Evolutionary conservation across 2,113 vertebrate species (phyloP).

Genomic region (Cygnus atratus): DNA sequence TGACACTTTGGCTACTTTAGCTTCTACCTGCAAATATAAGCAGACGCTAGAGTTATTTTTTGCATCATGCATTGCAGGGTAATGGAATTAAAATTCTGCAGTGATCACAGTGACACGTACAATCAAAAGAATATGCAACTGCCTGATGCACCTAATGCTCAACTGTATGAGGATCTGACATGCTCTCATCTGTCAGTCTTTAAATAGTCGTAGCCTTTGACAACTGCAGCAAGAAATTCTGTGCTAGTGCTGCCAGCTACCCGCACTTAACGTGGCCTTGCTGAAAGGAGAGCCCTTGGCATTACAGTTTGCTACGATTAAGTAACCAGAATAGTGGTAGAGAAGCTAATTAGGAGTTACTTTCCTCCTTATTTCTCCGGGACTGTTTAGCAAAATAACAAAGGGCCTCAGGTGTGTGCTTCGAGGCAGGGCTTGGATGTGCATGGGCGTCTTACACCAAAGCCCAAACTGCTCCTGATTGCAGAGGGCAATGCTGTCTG

Average conservation of each 20-base stretch:
- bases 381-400: background rate
- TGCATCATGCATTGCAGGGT: background rate
- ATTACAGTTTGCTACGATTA: background rate
- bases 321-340: background rate
- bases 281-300: background rate
- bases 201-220: background rate
- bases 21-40: background rate
- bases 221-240: background rate
- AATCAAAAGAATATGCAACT: background rate
- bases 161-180: background rate
- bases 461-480: accelerated
- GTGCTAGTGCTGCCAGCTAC: background rate
- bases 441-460: accelerated
- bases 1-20: background rate
- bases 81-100: slow-evolving; percentile 31
- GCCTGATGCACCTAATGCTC: background rate
- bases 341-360: background rate
- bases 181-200: background rate
- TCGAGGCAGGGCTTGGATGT: background rate
- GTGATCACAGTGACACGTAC: background rate
- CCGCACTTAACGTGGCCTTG: background rate
- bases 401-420: background rate
- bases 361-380: background rate
- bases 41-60: background rate
- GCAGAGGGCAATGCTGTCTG: background rate